Conservation (phyloP, 2,888 invertebrate genomes). For the Leptinotarsa rubiginosa region DNA sequence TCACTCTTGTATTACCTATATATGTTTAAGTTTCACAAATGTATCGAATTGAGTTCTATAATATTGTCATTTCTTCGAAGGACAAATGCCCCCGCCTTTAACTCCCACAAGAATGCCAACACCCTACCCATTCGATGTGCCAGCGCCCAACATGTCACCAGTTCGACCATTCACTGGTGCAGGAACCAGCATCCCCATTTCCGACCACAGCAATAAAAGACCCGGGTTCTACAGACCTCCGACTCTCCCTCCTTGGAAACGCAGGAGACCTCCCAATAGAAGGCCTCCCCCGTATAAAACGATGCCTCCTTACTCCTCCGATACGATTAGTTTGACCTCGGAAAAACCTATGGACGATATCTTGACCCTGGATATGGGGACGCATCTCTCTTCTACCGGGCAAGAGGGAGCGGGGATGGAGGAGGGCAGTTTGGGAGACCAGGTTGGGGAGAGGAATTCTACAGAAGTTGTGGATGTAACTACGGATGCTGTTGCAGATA, state of each 20-base stretch:
- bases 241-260: conserved; percentile 75
- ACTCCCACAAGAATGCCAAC: conserved; percentile 71
- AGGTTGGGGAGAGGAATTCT: conserved; percentile 56
- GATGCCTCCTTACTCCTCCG: conserved; percentile 67
- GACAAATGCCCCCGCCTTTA: conserved; percentile 67
- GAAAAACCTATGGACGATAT: conserved; percentile 63
- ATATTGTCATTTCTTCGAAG: conserved; percentile 45
- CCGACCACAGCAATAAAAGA: conserved; percentile 73
- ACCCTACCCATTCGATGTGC: conserved; percentile 83
- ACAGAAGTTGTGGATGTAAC: conserved; percentile 54
- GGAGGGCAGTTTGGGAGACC: conserved; percentile 51
- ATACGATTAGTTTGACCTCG: conserved; percentile 60
- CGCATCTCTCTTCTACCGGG: conserved; percentile 56
- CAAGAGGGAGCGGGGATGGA: conserved; percentile 52
- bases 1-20: too few relatives aligned
- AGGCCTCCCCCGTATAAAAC: conserved; percentile 76
- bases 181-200: conserved; percentile 68
- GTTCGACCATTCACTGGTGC: conserved; percentile 67
- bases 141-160: conserved; percentile 71
- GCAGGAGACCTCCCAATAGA: conserved; percentile 59
- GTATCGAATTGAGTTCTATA: neutral
- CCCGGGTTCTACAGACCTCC: conserved; percentile 68
- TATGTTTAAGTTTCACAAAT: too few relatives aligned
- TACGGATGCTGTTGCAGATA: conserved; percentile 52
- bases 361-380: conserved; percentile 61